Evolutionary conservation across 2,797 vertebrate species (phyloP), one percentile per base, ranked within the genome.

Genomic region (Phoeniculus purpureus): DNA sequence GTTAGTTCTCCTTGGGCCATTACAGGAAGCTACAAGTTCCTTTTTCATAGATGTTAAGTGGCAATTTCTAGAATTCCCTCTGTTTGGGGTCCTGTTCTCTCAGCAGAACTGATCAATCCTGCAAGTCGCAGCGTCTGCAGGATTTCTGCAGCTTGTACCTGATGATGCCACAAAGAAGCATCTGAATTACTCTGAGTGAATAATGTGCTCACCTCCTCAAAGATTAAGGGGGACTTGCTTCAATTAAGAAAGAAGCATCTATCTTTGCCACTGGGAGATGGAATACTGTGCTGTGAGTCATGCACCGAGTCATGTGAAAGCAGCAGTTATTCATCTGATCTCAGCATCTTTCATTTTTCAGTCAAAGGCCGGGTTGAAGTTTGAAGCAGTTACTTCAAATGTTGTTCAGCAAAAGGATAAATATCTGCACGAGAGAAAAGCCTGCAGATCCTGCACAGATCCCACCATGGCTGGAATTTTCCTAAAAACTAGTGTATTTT

Each of bases 201-300:
- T 70, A 88, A 92, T 13, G 62, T 64, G 40, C 81, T 87, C 88
- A 70, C 73, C 40, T 70, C 51, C 65, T 52, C 40, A 29, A 75
- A 82, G 91, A 86, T 86, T 81, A 85, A 85, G 67, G 78, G 43
- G 82, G 72, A 59, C 58, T 80, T 74, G 65, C 59, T 93, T 93
- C 86, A 81, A 89, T 85, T 95, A 94, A 94, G 93, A 88, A 85
- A 86, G 84, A 86, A 27, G 70, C 86, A 95, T 92, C 81, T 82
- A 31, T 95, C 90, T 94, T 83, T 93, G 92, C 90, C 94, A 78
- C 2, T 50, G 79, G 75, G 79, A 96, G 94, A 94, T 85, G 59
- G 86, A 91, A 91, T 62, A 29, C 37, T 47, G 65, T 87, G 76
- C 88, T 65, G 65, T 72, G 68, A 91, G 68, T 89, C 71, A 89